Evolutionary conservation across 2,888 invertebrate species (phyloP), one percentile per base, ranked within the genome.

Genomic region (Acleris literana): DNA sequence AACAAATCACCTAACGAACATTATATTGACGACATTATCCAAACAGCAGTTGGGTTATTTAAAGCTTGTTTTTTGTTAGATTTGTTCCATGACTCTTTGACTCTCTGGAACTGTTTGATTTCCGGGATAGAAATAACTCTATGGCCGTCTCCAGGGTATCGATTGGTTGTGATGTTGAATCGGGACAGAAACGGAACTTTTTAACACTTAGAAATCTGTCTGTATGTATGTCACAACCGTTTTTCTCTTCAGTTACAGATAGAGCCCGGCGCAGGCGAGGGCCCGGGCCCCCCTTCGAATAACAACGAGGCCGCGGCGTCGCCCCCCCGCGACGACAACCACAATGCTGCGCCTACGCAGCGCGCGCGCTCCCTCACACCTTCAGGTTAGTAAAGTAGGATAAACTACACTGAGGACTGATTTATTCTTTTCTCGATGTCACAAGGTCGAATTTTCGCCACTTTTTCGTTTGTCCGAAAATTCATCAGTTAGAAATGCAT

Each of bases 311-410:
- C 84, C 9, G 88, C 86, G 0, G 85, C 80, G 56, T 88, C 88
- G 67, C 84, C 90, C 25, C 86, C 87, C 13, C 79, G 89, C 0
- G 92, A 92, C 69, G 93, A 93, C 81, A 93, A 93, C 81, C 93
- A 93, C 80, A 92, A 90, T 72, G 84, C 90, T 0, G 83, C 87
- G 33, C 84, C 84, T 59, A 76, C 89, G 1, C 78, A 79, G 4
- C 75, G 87, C 11, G 82, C 92, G 59, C 85, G 93, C 55, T 93
- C 93, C 1, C 89, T 94, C 74, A 93, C 94, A 5, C 93, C 94
- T 33, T 89, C 93, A 76, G 94, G 95, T 94, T 75, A 79, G 81
- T 69, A 13, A 11, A 20, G 7, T 6, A 13, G 29, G 18, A 16
- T 5, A 20, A 6, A 25, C 25, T 6, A 25, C 25, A 33, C 33